A percentile compares a stretch with the other conserved stretches of the same genome.
These are phyloP conservation scores for Drosophila orena DNA, from an alignment of 1,140 invertebrate genomes.

Conservation along the genomic window DNA sequence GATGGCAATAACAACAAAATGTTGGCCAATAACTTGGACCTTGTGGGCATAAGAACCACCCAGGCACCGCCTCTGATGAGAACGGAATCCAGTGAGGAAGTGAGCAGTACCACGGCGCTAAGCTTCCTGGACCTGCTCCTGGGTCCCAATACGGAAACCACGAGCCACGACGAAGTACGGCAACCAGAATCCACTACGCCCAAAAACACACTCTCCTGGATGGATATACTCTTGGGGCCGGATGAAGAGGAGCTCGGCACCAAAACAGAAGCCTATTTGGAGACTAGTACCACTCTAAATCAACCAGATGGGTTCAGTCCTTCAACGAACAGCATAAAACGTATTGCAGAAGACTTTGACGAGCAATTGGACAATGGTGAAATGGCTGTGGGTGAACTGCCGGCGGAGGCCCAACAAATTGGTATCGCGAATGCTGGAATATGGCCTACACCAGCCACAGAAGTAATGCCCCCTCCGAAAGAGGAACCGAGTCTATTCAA, in stretches of 20 bases:
- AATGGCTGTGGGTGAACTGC: conserved; percentile 63
- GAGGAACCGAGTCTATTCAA: conserved; percentile 53
- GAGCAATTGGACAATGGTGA: conserved; percentile 61
- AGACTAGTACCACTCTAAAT: conserved; percentile 9
- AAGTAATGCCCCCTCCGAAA: conserved; percentile 3
- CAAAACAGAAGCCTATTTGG: conserved; percentile 26
- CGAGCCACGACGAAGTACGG: background rate
- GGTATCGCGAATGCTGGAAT: conserved; percentile 25
- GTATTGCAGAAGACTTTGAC: conserved; percentile 70
- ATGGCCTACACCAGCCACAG: conserved; percentile 25
- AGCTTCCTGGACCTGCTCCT: conserved; percentile 70
- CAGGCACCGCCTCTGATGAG: conserved; percentile 9
- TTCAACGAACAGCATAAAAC: conserved; percentile 56
- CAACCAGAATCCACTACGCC: conserved; percentile 36
- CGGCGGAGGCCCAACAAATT: conserved; percentile 66
- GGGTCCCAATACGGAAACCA: conserved; percentile 56
- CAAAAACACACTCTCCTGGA: conserved; percentile 71
- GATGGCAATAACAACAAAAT: conserved; percentile 80
- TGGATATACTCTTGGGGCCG: conserved; percentile 71
- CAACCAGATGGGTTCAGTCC: conserved; percentile 7
- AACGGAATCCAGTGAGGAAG: conserved; percentile 5
- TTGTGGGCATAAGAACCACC: conserved; percentile 36
- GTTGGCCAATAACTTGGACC: conserved; percentile 67
- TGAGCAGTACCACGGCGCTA: conserved; percentile 45
- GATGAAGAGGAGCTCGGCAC: conserved; percentile 63